Evolutionary conservation across 2,113 vertebrate genomes (phyloP), one percentile per base, ranked within the genome.

Genomic region (Cromileptes altivelis): DNA sequence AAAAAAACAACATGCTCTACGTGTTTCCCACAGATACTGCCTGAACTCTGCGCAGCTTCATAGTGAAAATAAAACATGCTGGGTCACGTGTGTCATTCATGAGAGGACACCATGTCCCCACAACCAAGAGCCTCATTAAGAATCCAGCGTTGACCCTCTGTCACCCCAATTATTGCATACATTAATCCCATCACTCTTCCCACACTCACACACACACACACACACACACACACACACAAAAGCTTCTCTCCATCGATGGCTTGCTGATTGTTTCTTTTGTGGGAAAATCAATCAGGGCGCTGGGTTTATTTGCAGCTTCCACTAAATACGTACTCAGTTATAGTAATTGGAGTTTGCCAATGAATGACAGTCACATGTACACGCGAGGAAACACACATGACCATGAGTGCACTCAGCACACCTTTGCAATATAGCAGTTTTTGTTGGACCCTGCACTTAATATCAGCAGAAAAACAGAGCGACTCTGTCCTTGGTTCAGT

Each of bases 111-210:
- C 80, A 78, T 84, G 79, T 84, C 62, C 62, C 25, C 45, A 45
- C 45, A 85, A 88, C 82, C 21, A 12, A 49, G 60, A 78, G 47
- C 76, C 78, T 88, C 63, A 83, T 91, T 93, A 88, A 80, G 67
- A 82, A n/a, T 57, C 69, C 64, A 74, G 15, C 40, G 10, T 4
- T 87, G 88, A 88, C 85, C 90, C 60, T 10, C 12, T 13, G 23
- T 85, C 71, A 87, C 86, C 89, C 75, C 88, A 90, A 82, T 93
- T 90, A 92, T 67, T 75, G 33, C 62, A 60, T 67, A 82, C 71
- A 85, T 87, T 86, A 83, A 76, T 82, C 61, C 68, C 74, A 87
- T 85, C 87, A 71, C 19, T 65, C 45, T 62, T 79, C 77, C 67
- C 52, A 17, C 52, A 1, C 6, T 3, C 27, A 27, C 27, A 70